phyloP scores from a whole-genome alignment of 2,113 vertebrate species.

The Oxygymnocypris stewartii region DNA sequence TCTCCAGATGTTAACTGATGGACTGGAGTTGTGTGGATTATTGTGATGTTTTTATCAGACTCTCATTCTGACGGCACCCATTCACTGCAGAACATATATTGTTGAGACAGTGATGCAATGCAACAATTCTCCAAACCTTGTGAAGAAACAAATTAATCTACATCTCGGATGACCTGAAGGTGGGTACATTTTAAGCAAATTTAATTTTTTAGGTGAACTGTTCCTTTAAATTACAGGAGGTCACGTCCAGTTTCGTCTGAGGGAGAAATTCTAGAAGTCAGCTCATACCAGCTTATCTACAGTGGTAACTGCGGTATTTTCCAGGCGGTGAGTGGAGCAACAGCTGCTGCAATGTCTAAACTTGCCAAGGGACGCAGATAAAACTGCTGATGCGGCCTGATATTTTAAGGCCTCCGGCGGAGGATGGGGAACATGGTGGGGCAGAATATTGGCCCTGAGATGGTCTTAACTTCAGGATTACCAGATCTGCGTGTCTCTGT shows the following conservation, averaged over 20 bases:
- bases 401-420: slow-evolving; percentile 68
- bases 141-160: no score
- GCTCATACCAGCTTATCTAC: slow-evolving; percentile 59
- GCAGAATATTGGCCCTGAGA: slow-evolving; percentile 38
- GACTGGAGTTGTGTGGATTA: no score
- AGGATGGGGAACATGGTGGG: background rate
- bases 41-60: no score
- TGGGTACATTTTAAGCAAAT: background rate
- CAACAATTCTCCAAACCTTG: no score
- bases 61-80: no score
- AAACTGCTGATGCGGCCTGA: slow-evolving; percentile 74
- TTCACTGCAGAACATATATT: no score
- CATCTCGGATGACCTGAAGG: background rate
- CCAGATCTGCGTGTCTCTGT: slow-evolving; percentile 66
- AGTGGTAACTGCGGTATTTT: slow-evolving; percentile 61
- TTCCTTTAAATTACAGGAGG: background rate
- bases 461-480: slow-evolving; percentile 56
- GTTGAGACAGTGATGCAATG: no score
- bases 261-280: background rate
- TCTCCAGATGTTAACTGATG: no score
- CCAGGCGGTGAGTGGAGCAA: slow-evolving; percentile 62
- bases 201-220: background rate
- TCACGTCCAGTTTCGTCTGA: background rate
- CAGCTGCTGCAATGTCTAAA: slow-evolving; percentile 72
- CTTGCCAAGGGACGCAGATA: slow-evolving; percentile 70